Evolutionary conservation across 2,113 vertebrate species (phyloP), one percentile per base, ranked within the genome.

Genomic region (Rhizomys pruinosus): DNA sequence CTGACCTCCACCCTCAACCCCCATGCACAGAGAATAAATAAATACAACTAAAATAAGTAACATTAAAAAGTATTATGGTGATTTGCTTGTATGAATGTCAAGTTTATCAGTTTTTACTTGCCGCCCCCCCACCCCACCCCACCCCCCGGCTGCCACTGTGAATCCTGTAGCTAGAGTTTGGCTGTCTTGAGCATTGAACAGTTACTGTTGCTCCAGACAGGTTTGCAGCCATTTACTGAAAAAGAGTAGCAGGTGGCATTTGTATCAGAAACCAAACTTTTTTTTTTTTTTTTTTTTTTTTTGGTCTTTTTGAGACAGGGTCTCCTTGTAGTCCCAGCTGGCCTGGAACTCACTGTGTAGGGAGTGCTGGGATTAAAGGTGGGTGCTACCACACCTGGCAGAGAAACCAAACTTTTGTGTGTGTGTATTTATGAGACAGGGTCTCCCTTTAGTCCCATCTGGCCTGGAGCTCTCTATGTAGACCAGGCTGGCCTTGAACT

Each of bases 31-130:
- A 59, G 37, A 63, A 81, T 63, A 81, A 81, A 63, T 39, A 59
- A 42, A 81, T 42, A 29, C 57, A 64, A 32, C 27, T 64, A 66
- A 82, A 69, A 68, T n/a, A 68, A 47, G 42, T 44, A 66, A 66
- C 44, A 66, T 66, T 12, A 64, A 55, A n/a, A 52, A 32, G 2
- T 44, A 78, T 64, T 77, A 69, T 44, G 27, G 13, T 92, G 29
- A 93, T 90, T 92, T 77, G 37, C 93, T 39, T 87, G 27, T 88
- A n/a, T 68, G 44, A 93, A 63, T 73, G 84, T 39, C 22, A 79
- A n/a, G 86, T 94, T 88, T 86, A 23, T 91, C 64, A 29, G 3
- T 84, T 94, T 95, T 63, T 71, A 37, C 55, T 89, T 92, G 47
- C 47, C 59, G 32, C 15, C 44, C 4, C 23, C n/a, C n/a, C n/a